Evolutionary conservation across 2,797 vertebrate species (phyloP).

Genomic region (Tachyglossus aculeatus): DNA sequence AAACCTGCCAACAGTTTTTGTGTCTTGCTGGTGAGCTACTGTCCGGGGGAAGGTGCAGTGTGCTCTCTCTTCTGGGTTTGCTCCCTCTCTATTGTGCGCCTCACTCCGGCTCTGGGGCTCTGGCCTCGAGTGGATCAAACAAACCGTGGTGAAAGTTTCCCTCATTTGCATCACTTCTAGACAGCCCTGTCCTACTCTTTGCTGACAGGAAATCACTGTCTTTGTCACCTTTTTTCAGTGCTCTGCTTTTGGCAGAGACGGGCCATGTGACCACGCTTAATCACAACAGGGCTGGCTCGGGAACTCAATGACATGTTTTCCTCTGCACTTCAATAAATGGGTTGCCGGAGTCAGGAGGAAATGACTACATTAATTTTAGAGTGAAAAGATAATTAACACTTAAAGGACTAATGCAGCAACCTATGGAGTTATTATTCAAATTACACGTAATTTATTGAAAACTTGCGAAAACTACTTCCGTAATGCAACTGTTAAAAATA

Average conservation of each 20-base stretch:
- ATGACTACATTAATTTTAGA: constrained; percentile 79
- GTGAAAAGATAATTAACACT: constrained; percentile 80
- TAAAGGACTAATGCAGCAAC: constrained; percentile 71
- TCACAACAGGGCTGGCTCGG: constrained; percentile 78
- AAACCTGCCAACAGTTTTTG: constrained; percentile 42
- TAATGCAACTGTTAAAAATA: constrained; percentile 61
- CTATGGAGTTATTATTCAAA: constrained; percentile 77
- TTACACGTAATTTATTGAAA: constrained; percentile 73
- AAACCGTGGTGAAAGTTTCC: constrained; percentile 79
- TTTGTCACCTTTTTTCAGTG: constrained; percentile 85
- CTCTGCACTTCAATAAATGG: constrained; percentile 74
- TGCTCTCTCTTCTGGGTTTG: constrained; percentile 64
- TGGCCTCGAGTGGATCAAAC: constrained; percentile 79
- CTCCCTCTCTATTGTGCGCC: constrained; percentile 65
- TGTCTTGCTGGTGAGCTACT: constrained; percentile 40
- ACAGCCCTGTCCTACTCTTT: constrained; percentile 81
- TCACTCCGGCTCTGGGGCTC: constrained; percentile 56
- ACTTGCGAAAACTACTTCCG: constrained; percentile 47
- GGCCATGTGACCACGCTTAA: constrained; percentile 83
- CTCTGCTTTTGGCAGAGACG: constrained; percentile 81
- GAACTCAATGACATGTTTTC: constrained; percentile 80
- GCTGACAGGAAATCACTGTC: constrained; percentile 86
- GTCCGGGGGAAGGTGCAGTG: constrained; percentile 59
- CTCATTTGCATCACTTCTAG: constrained; percentile 86
- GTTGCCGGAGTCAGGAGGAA: constrained; percentile 76